These are phyloP conservation scores for Sebastes schlegelii DNA, from an alignment of 2,113 vertebrate genomes.

Conservation along the genomic window DNA sequence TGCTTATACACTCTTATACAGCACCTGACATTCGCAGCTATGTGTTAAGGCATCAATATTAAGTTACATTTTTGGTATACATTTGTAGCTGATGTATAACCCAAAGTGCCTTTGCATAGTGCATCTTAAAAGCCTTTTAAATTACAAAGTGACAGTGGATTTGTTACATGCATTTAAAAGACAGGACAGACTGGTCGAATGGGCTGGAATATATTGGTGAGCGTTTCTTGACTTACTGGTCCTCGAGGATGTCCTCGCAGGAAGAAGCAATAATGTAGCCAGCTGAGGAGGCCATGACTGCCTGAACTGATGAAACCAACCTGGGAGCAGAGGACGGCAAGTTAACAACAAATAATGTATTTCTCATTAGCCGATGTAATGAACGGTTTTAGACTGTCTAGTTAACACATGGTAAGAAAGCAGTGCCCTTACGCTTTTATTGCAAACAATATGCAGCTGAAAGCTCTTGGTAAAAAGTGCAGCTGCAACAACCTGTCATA, in stretches of 20 bases:
- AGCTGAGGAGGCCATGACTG: constrained; percentile 91
- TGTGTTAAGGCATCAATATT: not conserved
- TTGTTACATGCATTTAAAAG: not conserved
- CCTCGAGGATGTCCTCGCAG: constrained; percentile 91
- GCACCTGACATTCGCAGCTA: not conserved
- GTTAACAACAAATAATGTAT: not conserved
- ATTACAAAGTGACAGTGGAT: not conserved
- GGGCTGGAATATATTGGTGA: not conserved
- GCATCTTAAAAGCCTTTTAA: not conserved
- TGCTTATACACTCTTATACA: not conserved
- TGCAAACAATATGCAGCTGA: constrained; percentile 6
- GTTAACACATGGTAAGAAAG: not conserved
- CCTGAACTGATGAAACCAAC: constrained; percentile 91
- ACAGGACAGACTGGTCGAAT: not conserved
- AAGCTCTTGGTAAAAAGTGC: not conserved
- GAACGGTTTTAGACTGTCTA: not conserved
- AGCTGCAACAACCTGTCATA: not conserved
- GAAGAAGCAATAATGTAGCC: constrained; percentile 91
- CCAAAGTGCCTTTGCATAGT: not conserved
- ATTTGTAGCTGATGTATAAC: not conserved
- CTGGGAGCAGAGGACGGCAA: constrained; percentile 63
- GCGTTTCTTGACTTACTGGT: constrained; percentile 86
- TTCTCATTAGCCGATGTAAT: not conserved
- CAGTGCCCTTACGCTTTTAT: not conserved
- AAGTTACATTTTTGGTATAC: not conserved